phyloP scores from a whole-genome alignment of 30 jellyfish, hydroid and myxozoan genomes.

The Pelagia noctiluca region DNA sequence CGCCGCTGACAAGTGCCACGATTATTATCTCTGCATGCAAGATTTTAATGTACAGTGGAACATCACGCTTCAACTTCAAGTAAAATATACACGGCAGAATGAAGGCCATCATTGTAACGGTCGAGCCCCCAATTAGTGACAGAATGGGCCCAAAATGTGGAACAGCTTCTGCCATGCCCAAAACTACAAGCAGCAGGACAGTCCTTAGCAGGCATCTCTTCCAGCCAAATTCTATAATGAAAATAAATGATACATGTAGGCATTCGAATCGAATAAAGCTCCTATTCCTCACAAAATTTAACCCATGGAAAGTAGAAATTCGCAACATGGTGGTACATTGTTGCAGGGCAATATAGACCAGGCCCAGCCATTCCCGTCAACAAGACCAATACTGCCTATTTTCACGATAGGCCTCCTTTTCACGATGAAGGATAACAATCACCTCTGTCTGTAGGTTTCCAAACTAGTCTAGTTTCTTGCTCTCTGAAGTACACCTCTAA shows the following conservation, averaged over 20 bases:
- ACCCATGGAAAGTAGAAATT: no score
- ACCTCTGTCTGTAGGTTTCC: no score
- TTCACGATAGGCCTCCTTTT: no score
- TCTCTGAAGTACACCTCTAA: no score
- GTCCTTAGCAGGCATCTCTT: slow-evolving; percentile 73
- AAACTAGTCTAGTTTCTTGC: no score
- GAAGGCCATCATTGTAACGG: slow-evolving; percentile 94
- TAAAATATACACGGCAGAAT: slow-evolving; percentile 84
- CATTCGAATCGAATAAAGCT: no score
- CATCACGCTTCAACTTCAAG: slow-evolving; percentile 43
- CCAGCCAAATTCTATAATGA: slow-evolving; percentile 82
- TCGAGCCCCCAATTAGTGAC: slow-evolving; percentile 91
- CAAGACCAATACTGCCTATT: no score
- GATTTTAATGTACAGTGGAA: slow-evolving; percentile 67
- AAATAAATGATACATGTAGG: neutral
- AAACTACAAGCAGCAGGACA: slow-evolving; percentile 39
- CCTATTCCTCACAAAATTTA: no score
- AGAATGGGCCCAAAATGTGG: slow-evolving; percentile 90
- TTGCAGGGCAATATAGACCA: no score
- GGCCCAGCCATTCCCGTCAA: no score
- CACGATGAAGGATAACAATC: no score
- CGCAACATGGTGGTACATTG: no score
- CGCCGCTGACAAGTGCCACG: slow-evolving; percentile 82
- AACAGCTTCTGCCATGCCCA: slow-evolving; percentile 92
- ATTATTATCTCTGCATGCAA: slow-evolving; percentile 78